Conservation (phyloP, 1,140 invertebrate species). For the Goniozus legneri region DNA sequence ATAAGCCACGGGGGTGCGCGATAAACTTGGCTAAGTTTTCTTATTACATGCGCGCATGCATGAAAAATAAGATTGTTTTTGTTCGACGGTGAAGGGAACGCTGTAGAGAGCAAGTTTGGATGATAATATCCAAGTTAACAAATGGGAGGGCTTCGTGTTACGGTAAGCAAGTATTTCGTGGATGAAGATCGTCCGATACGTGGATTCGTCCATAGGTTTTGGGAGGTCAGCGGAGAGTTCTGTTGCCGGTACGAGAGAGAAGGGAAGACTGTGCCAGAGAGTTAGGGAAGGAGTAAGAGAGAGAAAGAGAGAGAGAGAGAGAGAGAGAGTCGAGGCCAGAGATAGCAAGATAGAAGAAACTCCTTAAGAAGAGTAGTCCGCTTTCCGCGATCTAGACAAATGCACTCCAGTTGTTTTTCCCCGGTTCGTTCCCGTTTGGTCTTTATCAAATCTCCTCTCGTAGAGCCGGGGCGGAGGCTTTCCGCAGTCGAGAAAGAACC, state of each 20-base stretch:
- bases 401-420: slow-evolving; percentile 47
- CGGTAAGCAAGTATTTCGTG: too few relatives aligned
- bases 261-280: slow-evolving; percentile 12
- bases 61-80: too few relatives aligned
- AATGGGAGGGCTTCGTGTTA: too few relatives aligned
- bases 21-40: too few relatives aligned
- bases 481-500: slow-evolving; percentile 27
- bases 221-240: slow-evolving; percentile 2
- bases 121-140: too few relatives aligned
- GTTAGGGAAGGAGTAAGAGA: slow-evolving; percentile 28
- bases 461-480: slow-evolving; percentile 26
- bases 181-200: too few relatives aligned
- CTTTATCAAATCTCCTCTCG: slow-evolving; percentile 44
- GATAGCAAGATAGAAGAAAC: slow-evolving; percentile 41
- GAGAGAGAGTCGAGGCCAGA: slow-evolving; percentile 28
- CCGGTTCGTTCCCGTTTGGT: slow-evolving; percentile 36
- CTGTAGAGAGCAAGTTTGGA: too few relatives aligned
- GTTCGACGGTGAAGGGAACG: too few relatives aligned
- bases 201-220: too few relatives aligned
- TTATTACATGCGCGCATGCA: too few relatives aligned
- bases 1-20: too few relatives aligned
- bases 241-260: slow-evolving; percentile 2
- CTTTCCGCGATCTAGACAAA: slow-evolving; percentile 45
- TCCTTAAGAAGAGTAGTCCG: slow-evolving; percentile 43
- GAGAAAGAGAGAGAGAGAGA: slow-evolving; percentile 39